phyloP scores from a whole-genome alignment of 2,888 invertebrate genomes.

The Apocheima hispidaria region DNA sequence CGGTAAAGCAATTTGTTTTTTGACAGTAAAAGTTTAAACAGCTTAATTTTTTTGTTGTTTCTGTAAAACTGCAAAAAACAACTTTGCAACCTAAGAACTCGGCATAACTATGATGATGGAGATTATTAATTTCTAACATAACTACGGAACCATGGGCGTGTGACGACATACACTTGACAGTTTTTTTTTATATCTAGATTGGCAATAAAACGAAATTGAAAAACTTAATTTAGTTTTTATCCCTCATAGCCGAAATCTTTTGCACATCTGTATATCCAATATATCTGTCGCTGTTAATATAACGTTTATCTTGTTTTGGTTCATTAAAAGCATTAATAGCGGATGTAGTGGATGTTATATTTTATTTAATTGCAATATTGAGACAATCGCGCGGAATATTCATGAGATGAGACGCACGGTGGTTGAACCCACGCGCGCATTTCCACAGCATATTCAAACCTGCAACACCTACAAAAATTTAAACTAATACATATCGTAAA shows the following conservation, averaged over 20 bases:
- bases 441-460: slow-evolving; percentile 35
- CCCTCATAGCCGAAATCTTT: slow-evolving; percentile 7
- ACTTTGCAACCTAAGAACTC: too few species aligned
- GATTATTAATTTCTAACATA: too few species aligned
- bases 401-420: slow-evolving; percentile 51
- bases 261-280: slow-evolving; percentile 30
- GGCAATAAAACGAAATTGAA: slow-evolving; percentile 19
- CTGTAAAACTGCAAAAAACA: too few species aligned
- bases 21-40: too few species aligned
- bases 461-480: slow-evolving; percentile 36
- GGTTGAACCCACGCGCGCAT: slow-evolving; percentile 45
- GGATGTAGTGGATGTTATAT: slow-evolving; percentile 64
- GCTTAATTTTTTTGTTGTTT: too few species aligned
- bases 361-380: slow-evolving; percentile 63
- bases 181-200: too few species aligned
- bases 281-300: slow-evolving; percentile 19
- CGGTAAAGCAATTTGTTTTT: too few species aligned
- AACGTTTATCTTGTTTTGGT: slow-evolving; percentile 34
- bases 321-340: slow-evolving; percentile 65
- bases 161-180: too few species aligned
- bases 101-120: too few species aligned
- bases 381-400: slow-evolving; percentile 63
- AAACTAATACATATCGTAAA: slow-evolving; percentile 33
- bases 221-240: slow-evolving; percentile 17
- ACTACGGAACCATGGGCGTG: too few species aligned